A percentile compares a stretch with the other conserved stretches of the same genome.
phyloP scores from a whole-genome alignment of 2,888 invertebrate species.

The Aelia acuminata region DNA sequence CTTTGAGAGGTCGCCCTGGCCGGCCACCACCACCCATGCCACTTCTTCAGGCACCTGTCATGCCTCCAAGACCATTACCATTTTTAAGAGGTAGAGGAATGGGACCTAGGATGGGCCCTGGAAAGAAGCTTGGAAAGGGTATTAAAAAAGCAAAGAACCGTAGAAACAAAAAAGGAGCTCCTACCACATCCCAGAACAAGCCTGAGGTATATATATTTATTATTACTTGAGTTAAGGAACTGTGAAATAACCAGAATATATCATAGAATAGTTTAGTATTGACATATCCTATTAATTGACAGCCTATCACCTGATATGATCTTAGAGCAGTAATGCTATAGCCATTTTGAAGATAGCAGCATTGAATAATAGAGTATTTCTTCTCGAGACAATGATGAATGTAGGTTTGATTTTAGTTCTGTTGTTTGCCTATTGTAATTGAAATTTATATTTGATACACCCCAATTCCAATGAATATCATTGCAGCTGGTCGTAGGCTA shows the following conservation, averaged over 20 bases:
- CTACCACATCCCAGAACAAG: conserved; percentile 23
- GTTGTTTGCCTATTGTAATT: too few relatives aligned
- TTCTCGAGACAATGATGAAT: too few relatives aligned
- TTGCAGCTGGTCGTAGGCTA: too few relatives aligned
- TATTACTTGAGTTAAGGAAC: neutral
- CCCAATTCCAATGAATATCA: too few relatives aligned
- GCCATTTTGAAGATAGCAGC: too few relatives aligned
- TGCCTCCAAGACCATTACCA: conserved; percentile 63
- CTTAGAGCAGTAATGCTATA: too few relatives aligned
- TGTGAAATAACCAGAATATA: conserved; percentile 60
- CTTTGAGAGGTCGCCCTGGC: conserved; percentile 59
- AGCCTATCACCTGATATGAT: too few relatives aligned
- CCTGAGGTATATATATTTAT: conserved; percentile 34
- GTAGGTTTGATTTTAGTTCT: too few relatives aligned
- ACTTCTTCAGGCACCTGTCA: conserved; percentile 61
- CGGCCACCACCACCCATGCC: conserved; percentile 64
- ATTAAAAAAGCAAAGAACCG: conserved; percentile 55
- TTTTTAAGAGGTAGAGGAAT: conserved; percentile 63
- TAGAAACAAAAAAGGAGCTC: conserved; percentile 58
- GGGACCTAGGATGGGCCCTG: conserved; percentile 61
- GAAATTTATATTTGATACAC: too few relatives aligned
- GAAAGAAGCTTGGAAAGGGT: conserved; percentile 59
- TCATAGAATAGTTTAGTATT: neutral
- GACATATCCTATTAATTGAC: neutral
- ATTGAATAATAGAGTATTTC: too few relatives aligned